Conservation (phyloP, 2,797 vertebrate species). For the Rhincodon typus region DNA sequence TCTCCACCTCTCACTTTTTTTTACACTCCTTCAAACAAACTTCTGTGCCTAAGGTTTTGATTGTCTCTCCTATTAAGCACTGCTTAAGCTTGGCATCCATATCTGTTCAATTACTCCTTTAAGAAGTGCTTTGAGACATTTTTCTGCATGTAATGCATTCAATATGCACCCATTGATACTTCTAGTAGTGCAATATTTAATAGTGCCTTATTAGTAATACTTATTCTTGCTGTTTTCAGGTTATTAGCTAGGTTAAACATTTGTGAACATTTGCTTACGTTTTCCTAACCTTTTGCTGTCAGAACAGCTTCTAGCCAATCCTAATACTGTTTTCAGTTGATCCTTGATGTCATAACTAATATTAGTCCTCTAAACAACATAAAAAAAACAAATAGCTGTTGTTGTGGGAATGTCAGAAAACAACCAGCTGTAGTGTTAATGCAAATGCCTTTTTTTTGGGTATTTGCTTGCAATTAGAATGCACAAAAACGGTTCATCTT, state of each 20-base stretch:
- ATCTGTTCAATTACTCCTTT: neutral
- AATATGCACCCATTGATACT: neutral
- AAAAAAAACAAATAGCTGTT: constrained; percentile 33
- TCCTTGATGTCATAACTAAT: too few species aligned
- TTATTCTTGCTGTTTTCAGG: neutral
- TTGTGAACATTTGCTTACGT: neutral
- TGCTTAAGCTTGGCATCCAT: neutral
- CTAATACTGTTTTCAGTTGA: neutral
- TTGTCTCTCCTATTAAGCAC: neutral
- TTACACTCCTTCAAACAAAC: neutral
- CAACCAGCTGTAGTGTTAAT: constrained; percentile 26
- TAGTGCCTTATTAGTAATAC: neutral
- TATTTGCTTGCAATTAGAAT: constrained; percentile 28
- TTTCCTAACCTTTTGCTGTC: neutral
- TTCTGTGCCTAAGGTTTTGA: neutral
- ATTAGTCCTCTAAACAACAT: too few species aligned
- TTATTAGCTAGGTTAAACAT: neutral
- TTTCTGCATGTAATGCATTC: neutral
- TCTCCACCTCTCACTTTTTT: neutral
- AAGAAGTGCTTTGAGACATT: neutral
- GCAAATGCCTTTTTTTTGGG: constrained; percentile 16
- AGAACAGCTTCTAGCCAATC: neutral
- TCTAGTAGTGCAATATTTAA: neutral
- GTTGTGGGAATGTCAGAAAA: constrained; percentile 16
- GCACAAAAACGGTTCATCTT: constrained; percentile 22